phyloP scores from a whole-genome alignment of 1,140 invertebrate species.

The Conopomorpha cramerella region DNA sequence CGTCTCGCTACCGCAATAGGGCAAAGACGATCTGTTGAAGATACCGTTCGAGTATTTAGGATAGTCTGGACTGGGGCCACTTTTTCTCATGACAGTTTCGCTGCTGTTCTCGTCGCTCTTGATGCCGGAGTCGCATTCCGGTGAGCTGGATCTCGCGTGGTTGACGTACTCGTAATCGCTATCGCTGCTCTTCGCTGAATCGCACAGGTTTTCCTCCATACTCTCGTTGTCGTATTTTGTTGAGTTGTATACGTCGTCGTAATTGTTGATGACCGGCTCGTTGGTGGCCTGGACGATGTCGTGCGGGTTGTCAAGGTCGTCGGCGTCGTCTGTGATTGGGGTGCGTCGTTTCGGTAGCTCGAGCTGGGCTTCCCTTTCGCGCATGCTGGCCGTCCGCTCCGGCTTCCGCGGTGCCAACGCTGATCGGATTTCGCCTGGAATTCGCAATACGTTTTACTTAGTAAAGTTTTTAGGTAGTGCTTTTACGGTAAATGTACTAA shows the following conservation, averaged over 20 bases:
- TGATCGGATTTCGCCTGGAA: slow-evolving; percentile 75
- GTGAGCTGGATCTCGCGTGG: slow-evolving; percentile 64
- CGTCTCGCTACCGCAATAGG: slow-evolving; percentile 79
- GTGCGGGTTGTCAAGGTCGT: slow-evolving; percentile 40
- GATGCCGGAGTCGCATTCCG: slow-evolving; percentile 64
- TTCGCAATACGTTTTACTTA: too few relatives aligned
- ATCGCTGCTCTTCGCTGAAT: slow-evolving; percentile 57
- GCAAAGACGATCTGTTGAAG: slow-evolving; percentile 64
- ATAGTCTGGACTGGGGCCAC: slow-evolving; percentile 23
- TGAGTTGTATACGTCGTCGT: slow-evolving; percentile 54
- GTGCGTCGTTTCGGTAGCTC: slow-evolving; percentile 63
- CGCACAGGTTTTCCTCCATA: slow-evolving; percentile 8
- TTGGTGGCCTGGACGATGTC: slow-evolving; percentile 43
- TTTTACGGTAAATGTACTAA: too few relatives aligned
- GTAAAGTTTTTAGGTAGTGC: too few relatives aligned
- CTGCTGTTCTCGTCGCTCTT: slow-evolving; percentile 38
- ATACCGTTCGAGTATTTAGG: slow-evolving; percentile 39
- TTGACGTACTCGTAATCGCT: slow-evolving; percentile 70
- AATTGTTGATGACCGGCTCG: slow-evolving; percentile 45
- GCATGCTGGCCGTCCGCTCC: slow-evolving; percentile 80
- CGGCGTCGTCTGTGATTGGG: slow-evolving; percentile 45
- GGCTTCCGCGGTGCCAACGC: slow-evolving; percentile 77
- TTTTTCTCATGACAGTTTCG: slow-evolving; percentile 19
- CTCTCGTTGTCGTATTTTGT: slow-evolving; percentile 50
- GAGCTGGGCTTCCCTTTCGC: slow-evolving; percentile 69